Evolutionary conservation across 2,888 invertebrate species (phyloP), one percentile per base, ranked within the genome.

Genomic region (Epirrhoe tristata): DNA sequence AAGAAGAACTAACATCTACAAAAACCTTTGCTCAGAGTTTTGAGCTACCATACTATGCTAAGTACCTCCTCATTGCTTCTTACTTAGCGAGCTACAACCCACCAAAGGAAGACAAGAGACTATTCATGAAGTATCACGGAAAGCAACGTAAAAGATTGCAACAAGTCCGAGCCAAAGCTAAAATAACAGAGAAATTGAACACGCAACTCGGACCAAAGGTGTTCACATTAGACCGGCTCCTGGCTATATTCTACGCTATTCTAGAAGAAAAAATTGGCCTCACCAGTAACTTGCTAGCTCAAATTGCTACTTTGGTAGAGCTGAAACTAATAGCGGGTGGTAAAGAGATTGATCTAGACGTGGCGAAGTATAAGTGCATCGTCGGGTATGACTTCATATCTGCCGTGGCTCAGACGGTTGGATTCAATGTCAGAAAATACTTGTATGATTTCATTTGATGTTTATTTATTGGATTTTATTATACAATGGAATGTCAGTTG

Each of bases 11-110:
- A 0, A 88, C 87, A 24, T 92, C 93, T 24, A 91, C 94, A 10
- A 94, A 93, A 70, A 94, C 94, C 34, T 89, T 95, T 75, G 95
- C 95, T 0, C 95, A 95, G 72, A 96, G 95, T 59, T 94, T 97
- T 39, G 97, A 97, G 79, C 83, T 99, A 4, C 98, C 98, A 0
- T 98, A 95, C 82, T 98, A 98, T 87, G 97, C 98, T 0, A 98
- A 98, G 87, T 98, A 95, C 85, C 93, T 99, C 43, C 91, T 99
- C 3, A 97, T 99, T 32, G 98, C 98, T 6, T 97, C 98, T 0
- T 99, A 97, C 84, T 91, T 99, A 68, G 98, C 98, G 0, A 98
- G 98, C 39, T 97, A 98, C 85, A 98, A 98, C 87, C 97, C 98
- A 0, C 95, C 97, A 0, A 97, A 97, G 76, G 96, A 97, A 74